Evolutionary conservation across 2,888 invertebrate species (phyloP), one percentile per base, ranked within the genome.

Genomic region (Patella caerulea): DNA sequence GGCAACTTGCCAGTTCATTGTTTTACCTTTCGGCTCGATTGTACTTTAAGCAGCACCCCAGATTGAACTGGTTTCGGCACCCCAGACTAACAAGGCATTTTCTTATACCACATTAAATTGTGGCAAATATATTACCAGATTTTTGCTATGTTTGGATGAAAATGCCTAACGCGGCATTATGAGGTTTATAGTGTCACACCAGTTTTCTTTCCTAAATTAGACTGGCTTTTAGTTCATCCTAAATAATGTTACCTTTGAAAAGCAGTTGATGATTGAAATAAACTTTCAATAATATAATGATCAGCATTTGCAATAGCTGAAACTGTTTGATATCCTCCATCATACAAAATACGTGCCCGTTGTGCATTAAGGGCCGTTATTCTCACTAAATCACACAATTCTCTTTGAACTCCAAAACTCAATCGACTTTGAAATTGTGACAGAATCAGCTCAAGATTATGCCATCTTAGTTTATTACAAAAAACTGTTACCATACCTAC

Each of bases 401-500:
- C 98, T 34, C 96, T 94, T 88, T 96, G 96, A 72, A 99, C 95
- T 15, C 98, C 99, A 91, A 99, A 98, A 88, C 96, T 96, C 70
- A 99, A 93, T 19, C 99, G 95, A 87, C 96, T 95, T 93, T 98
- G 97, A 92, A 99, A 98, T 92, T 98, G 97, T 0, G 95, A 94
- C 70, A 99, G 94, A 69, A 99, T 93, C 83, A 97, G 93, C 91
- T 98, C 96, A 88, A 99, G 93, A 90, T 95, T 96, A 83, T 94
- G 94, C 98, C 99, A 99, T 45, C 98, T 97, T 15, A 99, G 93
- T 76, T 97, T 95, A 82, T 94, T 94, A 91, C 98, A 97, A 92
- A 99, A 99, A n/a, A 96, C 95, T 3, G 98, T 97, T 1, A 99
- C 96, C 96, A 98, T 98, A 77, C 98, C 98, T 96, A 84, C 84